phyloP scores from a whole-genome alignment of 1,140 invertebrate genomes.

The Metopolophium dirhodum region DNA sequence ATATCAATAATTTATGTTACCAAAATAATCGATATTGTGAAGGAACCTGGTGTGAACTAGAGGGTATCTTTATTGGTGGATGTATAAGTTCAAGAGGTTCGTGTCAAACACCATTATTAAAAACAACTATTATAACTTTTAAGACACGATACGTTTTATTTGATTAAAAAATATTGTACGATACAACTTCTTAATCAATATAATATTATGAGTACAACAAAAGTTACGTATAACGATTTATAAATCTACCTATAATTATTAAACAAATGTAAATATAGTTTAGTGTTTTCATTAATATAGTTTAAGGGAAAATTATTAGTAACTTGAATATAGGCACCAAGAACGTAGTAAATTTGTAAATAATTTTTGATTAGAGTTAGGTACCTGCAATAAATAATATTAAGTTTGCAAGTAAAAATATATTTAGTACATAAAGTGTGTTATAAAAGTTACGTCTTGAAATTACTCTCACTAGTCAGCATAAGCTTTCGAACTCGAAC shows the following conservation, averaged over 20 bases:
- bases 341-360: background rate
- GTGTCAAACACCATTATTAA: conserved; percentile 8
- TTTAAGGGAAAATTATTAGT: background rate
- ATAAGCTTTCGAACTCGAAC: background rate
- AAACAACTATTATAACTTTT: background rate
- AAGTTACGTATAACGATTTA: background rate
- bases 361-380: background rate
- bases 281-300: background rate
- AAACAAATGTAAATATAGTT: background rate
- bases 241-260: background rate
- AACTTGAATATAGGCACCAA: background rate
- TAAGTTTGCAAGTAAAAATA: background rate
- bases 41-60: background rate
- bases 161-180: background rate
- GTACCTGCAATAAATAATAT: background rate
- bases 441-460: background rate
- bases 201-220: background rate
- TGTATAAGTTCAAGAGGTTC: background rate
- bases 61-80: background rate
- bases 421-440: background rate
- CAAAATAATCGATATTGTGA: background rate
- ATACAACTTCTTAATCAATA: conserved; percentile 13
- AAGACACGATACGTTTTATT: conserved; percentile 8
- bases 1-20: background rate
- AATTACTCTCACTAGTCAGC: background rate